Evolutionary conservation across 2,888 invertebrate genomes (phyloP).

Genomic region (Ormyrus pomaceus): DNA sequence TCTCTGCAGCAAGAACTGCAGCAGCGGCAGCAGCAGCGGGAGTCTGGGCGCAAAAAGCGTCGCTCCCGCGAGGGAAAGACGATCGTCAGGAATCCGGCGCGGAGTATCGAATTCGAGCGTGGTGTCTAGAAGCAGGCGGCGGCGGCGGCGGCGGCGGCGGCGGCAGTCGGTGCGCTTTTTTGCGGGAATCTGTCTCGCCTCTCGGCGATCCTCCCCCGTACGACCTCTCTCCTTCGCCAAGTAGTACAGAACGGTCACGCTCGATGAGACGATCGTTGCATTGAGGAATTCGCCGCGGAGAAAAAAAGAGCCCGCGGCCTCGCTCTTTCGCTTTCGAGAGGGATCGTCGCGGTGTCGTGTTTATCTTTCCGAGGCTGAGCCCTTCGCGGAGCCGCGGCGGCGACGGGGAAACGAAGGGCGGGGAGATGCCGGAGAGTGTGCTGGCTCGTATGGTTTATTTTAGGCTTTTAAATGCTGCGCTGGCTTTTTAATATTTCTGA

Average conservation of each 20-base stretch:
- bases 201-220: background rate
- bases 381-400: too few species aligned
- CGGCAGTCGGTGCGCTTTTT: background rate
- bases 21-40: background rate
- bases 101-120: constrained; percentile 30
- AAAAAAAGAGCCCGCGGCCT: background rate
- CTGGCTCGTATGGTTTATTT: too few species aligned
- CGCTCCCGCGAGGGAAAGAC: constrained; percentile 27
- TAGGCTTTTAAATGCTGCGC: too few species aligned
- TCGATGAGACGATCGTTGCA: constrained; percentile 46
- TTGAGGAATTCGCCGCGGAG: constrained; percentile 28
- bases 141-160: background rate
- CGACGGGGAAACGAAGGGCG: too few species aligned
- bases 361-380: too few species aligned
- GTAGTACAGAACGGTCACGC: constrained; percentile 57
- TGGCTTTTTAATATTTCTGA: too few species aligned
- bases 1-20: background rate
- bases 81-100: constrained; percentile 37
- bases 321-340: constrained; percentile 28
- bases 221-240: background rate
- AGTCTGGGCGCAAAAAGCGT: background rate
- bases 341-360: too few species aligned
- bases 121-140: constrained; percentile 3
- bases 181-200: background rate
- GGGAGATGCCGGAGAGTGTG: too few species aligned